Percentiles rank a stretch among this genome's conserved stretches.
Conservation (phyloP, 2,888 invertebrate species). For the Hirtodrosophila duncani region DNA sequence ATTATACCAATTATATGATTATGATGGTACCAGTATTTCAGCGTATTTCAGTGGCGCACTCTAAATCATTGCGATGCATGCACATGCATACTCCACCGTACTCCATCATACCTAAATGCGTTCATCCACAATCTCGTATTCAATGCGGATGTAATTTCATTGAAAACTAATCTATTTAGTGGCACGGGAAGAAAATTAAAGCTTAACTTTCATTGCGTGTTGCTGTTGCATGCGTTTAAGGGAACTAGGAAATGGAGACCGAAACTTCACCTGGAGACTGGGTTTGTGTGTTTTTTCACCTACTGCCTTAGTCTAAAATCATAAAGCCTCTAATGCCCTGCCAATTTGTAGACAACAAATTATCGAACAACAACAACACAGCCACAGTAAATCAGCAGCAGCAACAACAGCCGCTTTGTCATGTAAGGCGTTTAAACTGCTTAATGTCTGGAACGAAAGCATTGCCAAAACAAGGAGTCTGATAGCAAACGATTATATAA, state of each 20-base stretch:
- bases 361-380: slow-evolving; percentile 15
- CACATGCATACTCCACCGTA: no score
- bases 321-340: slow-evolving; percentile 32
- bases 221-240: no score
- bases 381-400: slow-evolving; percentile 13
- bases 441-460: slow-evolving; percentile 52
- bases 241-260: no score
- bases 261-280: slow-evolving; percentile 8
- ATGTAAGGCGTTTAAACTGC: slow-evolving; percentile 39
- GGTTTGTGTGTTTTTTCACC: no score
- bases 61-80: slow-evolving; percentile 22
- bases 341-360: slow-evolving; percentile 37
- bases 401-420: slow-evolving; percentile 10
- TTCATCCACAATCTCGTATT: no score
- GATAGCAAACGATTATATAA: slow-evolving; percentile 23
- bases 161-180: no score
- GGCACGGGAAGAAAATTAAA: neutral
- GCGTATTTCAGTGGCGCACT: neutral
- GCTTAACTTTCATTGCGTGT: slow-evolving; percentile 29
- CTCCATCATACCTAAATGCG: slow-evolving; percentile 17
- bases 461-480: slow-evolving; percentile 22
- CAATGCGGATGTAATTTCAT: no score
- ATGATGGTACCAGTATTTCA: no score
- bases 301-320: slow-evolving; percentile 39
- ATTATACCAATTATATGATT: no score